These are phyloP conservation scores for Ictalurus furcatus DNA, from an alignment of 2,113 vertebrate genomes.

Conservation along the genomic window DNA sequence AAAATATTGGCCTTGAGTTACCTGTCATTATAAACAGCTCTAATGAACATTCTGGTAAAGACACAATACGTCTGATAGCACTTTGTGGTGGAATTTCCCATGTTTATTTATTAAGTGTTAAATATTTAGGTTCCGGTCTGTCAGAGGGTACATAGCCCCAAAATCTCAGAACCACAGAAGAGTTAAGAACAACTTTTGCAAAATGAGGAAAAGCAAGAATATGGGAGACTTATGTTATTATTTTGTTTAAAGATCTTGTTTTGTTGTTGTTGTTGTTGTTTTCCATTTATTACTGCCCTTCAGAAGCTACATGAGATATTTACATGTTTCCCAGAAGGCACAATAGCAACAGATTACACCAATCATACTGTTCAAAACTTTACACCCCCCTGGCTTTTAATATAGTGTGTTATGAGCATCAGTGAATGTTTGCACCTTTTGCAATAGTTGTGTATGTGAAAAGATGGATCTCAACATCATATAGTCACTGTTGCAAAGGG, in stretches of 20 bases:
- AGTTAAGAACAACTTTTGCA: neutral
- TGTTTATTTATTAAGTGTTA: neutral
- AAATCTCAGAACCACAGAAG: neutral
- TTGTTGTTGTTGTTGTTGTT: no score
- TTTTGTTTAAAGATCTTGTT: neutral
- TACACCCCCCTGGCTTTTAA: no score
- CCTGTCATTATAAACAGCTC: neutral
- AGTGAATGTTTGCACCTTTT: no score
- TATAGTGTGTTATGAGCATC: no score
- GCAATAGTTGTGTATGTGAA: no score
- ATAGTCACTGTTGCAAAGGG: no score
- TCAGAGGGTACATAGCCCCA: neutral
- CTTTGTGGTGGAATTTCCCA: neutral
- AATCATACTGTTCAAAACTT: no score
- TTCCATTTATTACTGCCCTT: no score
- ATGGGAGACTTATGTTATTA: neutral
- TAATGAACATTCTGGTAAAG: neutral
- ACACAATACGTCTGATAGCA: neutral
- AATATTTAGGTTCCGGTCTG: neutral
- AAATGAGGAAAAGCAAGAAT: neutral
- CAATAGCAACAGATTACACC: no score
- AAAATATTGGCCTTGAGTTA: neutral
- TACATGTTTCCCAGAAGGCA: no score
- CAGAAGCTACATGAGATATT: no score
- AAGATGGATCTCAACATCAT: no score